Percentiles rank a stretch among this genome's conserved stretches.
These are phyloP conservation scores for Germaria angustata DNA, from an alignment of 2,888 invertebrate species.

Conservation along the genomic window DNA sequence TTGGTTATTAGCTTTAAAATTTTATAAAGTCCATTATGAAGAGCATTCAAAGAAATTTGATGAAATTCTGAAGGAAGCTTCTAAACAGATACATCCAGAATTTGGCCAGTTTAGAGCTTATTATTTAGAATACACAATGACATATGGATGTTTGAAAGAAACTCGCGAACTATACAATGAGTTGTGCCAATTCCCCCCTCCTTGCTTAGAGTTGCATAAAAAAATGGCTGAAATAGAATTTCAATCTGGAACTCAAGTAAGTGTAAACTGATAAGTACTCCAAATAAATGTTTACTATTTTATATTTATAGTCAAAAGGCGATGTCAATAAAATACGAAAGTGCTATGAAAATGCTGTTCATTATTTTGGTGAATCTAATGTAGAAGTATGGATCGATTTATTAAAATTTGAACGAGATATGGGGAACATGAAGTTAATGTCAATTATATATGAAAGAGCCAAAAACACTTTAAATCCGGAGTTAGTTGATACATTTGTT, in stretches of 20 bases:
- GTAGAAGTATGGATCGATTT: constrained; percentile 87
- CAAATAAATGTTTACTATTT: background rate
- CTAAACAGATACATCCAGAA: constrained; percentile 70
- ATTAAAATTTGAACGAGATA: constrained; percentile 85
- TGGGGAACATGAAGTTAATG: constrained; percentile 82
- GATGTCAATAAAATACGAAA: constrained; percentile 82
- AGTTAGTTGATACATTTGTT: constrained; percentile 71
- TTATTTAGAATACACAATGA: constrained; percentile 73
- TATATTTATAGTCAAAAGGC: constrained; percentile 66
- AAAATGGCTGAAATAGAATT: constrained; percentile 82
- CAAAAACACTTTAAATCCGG: constrained; percentile 81
- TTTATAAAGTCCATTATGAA: constrained; percentile 73
- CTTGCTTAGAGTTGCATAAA: constrained; percentile 83
- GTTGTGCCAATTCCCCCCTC: constrained; percentile 83
- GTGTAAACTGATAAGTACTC: background rate
- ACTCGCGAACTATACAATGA: constrained; percentile 84
- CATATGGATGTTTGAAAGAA: constrained; percentile 78
- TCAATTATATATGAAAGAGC: constrained; percentile 84
- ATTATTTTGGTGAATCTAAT: constrained; percentile 85
- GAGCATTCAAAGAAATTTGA: constrained; percentile 70
- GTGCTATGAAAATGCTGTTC: constrained; percentile 83
- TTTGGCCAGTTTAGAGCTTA: constrained; percentile 74
- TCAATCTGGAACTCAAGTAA: constrained; percentile 67
- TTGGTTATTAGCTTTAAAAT: constrained; percentile 74
- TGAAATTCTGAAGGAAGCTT: constrained; percentile 73